Conservation (phyloP, 2,113 vertebrate genomes). For the Aix galericulata region DNA sequence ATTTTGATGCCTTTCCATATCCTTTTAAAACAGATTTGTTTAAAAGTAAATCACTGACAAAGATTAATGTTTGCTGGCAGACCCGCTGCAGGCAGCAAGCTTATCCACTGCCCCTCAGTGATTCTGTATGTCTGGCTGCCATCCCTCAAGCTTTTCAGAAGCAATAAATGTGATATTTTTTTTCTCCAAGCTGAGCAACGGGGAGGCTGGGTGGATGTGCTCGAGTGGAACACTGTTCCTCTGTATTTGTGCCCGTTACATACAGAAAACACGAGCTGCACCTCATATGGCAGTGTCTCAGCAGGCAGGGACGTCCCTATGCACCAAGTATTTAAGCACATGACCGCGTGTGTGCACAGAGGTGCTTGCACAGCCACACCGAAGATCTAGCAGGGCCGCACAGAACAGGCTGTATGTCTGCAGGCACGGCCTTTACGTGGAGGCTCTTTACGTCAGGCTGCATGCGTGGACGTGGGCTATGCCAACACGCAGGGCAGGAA, state of each 20-base stretch:
- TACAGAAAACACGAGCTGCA: not conserved
- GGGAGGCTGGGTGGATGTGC: not conserved
- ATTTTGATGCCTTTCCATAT: conserved; percentile 26
- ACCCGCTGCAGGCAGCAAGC: not conserved
- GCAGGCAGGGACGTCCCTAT: not conserved
- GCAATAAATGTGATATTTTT: not conserved
- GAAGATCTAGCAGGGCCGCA: not conserved
- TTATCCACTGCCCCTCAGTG: conserved; percentile 20
- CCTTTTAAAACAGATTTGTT: conserved; percentile 50
- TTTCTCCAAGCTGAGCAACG: not conserved
- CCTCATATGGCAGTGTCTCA: not conserved
- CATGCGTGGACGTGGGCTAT: not conserved
- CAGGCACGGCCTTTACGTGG: not conserved
- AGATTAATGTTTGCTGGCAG: conserved; percentile 45
- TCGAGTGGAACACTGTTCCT: not conserved
- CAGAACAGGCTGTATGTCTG: not conserved
- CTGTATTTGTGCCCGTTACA: not conserved
- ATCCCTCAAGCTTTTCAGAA: conserved; percentile 27
- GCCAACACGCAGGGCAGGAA: not conserved
- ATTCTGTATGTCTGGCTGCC: not conserved
- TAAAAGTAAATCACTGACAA: conserved; percentile 35
- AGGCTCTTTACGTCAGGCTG: not conserved
- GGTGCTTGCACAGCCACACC: not conserved
- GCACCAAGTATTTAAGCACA: not conserved
- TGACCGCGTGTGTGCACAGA: not conserved